These are phyloP conservation scores for Albula glossodonta DNA, from an alignment of 2,113 vertebrate species.

Conservation along the genomic window DNA sequence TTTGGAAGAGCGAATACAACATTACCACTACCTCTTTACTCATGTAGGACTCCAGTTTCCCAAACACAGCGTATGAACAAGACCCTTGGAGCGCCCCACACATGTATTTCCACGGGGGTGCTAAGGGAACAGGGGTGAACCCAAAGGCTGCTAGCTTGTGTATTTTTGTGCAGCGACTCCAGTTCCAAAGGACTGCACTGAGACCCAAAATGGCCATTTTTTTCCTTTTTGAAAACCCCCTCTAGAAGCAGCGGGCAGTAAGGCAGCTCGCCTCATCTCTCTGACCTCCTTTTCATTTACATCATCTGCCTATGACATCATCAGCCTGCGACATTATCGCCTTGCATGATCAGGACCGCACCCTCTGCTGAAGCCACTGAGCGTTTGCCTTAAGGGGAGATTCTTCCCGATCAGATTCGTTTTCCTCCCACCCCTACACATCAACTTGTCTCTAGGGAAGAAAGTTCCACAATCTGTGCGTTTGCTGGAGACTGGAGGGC, in stretches of 20 bases:
- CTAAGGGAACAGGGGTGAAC: too few relatives aligned
- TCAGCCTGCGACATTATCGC: constrained; percentile 41
- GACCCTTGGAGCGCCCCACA: too few relatives aligned
- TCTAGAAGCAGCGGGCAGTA: neutral
- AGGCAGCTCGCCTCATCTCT: neutral
- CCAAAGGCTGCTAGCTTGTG: neutral
- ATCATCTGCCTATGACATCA: constrained; percentile 3
- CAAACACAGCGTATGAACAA: neutral
- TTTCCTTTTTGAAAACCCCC: neutral
- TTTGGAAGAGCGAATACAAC: neutral
- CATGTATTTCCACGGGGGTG: too few relatives aligned
- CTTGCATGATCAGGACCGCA: too few relatives aligned
- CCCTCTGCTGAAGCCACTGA: too few relatives aligned
- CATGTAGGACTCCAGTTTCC: neutral
- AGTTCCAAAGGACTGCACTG: neutral
- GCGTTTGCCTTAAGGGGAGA: too few relatives aligned
- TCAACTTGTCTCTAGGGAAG: neutral
- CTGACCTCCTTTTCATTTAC: neutral
- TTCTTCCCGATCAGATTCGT: too few relatives aligned
- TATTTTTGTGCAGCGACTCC: neutral
- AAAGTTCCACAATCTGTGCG: neutral
- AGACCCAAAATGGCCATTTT: neutral
- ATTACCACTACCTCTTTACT: neutral
- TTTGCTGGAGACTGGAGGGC: neutral
- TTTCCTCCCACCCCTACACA: too few relatives aligned